Evolutionary conservation across 2,797 vertebrate genomes (phyloP), one percentile per base, ranked within the genome.

Genomic region (Circus cinereus): DNA sequence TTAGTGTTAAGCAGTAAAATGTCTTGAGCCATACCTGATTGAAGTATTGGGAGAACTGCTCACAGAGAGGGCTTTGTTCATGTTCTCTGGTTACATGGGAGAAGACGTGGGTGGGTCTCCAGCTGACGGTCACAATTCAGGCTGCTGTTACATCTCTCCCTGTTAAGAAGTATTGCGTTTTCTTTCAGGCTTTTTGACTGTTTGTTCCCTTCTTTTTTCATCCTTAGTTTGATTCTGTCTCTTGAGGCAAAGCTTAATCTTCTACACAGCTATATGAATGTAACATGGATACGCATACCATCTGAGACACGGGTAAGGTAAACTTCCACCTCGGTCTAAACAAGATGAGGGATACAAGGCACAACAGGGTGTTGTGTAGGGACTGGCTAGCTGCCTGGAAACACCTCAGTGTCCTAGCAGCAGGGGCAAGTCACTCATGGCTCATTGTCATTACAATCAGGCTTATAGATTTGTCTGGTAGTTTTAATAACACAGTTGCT

Each of bases 201-300:
- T 43, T 74, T 89, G 7, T 95, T 90, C 82, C 91, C 38, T 83
- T 97, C 67, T 94, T 89, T 92, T 83, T 92, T 78, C 45, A n/a
- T 93, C 86, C 65, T 67, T 97, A 99, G 99, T 98, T 98, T 99
- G 97, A 99, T 99, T 98, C 98, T 99, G 97, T 99, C 99, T 76
- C 98, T 99, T 97, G 99, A 99, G 98, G 99, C 99, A 97, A 99
- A 99, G 97, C 98, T 99, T 96, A 99, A 99, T 97, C 98, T 99
- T 95, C 98, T 99, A 94, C 99, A 99, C 98, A 99, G 98, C 98
- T 99, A 99, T 98, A 99, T 99, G 99, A 99, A 99, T 98, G 99
- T 99, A 98, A 99, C 99, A 3, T 99, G 99, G 99, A 99, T 99
- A 96, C 99, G 99, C 95, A 99, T 99, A 97, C 99, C 99, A 72